These are phyloP conservation scores for Sinosuthora webbiana DNA, from an alignment of 2,113 vertebrate species.

Conservation along the genomic window DNA sequence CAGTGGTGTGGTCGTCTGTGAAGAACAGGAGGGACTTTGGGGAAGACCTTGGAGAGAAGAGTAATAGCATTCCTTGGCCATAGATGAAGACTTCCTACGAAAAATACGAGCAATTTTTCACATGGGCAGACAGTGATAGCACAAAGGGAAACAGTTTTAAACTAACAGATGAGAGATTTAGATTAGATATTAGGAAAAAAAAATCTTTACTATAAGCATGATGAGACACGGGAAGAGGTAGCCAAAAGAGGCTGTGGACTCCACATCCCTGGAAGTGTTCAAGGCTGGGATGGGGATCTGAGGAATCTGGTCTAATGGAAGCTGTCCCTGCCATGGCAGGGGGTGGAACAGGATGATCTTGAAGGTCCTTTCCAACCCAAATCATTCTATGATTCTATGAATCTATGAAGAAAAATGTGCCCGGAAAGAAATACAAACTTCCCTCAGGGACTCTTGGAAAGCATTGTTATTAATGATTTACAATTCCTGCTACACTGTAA, in stretches of 20 bases:
- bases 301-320: not conserved
- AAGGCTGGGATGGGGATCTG: not conserved
- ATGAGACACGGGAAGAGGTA: not conserved
- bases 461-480: not conserved
- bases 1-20: not conserved
- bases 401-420: not conserved
- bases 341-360: not conserved
- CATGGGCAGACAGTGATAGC: fast-evolving
- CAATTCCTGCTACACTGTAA: not conserved
- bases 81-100: not conserved
- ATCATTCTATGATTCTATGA: not conserved
- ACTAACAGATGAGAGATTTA: not conserved
- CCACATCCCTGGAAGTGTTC: not conserved
- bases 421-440: not conserved
- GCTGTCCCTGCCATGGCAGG: not conserved
- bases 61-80: not conserved
- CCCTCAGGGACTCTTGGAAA: not conserved
- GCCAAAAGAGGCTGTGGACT: not conserved
- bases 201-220: not conserved
- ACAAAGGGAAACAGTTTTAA: not conserved
- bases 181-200: not conserved
- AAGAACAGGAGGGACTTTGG: not conserved
- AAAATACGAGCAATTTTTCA: not conserved
- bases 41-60: not conserved
- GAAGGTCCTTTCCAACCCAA: not conserved